phyloP scores from a whole-genome alignment of 92 coral and sea anemone genomes.

The Umimayanthus kanabou region DNA sequence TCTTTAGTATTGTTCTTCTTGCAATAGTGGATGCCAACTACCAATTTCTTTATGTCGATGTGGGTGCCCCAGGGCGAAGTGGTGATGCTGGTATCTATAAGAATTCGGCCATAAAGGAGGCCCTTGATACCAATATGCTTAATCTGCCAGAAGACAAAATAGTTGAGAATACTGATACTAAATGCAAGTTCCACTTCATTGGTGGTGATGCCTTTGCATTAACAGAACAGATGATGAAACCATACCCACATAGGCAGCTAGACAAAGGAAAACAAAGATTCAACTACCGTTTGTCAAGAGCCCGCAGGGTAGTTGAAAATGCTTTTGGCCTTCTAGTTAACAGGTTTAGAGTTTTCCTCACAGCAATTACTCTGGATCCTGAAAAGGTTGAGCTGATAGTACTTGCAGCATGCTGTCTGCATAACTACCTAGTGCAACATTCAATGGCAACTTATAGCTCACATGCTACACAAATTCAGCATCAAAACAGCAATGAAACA shows the following conservation, averaged over 20 bases:
- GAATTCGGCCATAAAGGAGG: conserved; percentile 13
- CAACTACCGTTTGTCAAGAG: conserved; percentile 44
- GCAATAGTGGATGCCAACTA: conserved; percentile 47
- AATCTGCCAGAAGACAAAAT: conserved; percentile 29
- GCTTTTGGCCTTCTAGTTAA: conserved; percentile 44
- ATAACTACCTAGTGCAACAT: conserved; percentile 44
- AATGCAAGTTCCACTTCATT: conserved; percentile 22
- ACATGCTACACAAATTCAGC: conserved; percentile 4
- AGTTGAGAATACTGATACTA: background rate
- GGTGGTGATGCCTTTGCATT: conserved; percentile 51
- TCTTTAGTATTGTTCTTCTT: conserved; percentile 32
- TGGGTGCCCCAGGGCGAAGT: conserved; percentile 35
- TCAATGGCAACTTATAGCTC: conserved; percentile 30
- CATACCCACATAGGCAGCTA: conserved; percentile 43
- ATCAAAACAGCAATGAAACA: conserved; percentile 29
- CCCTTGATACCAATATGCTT: conserved; percentile 13
- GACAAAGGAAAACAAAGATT: conserved; percentile 43
- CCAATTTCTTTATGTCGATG: conserved; percentile 42
- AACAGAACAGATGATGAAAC: conserved; percentile 36
- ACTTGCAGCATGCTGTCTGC: conserved; percentile 48
- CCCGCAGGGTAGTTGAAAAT: conserved; percentile 41
- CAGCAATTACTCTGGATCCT: conserved; percentile 32
- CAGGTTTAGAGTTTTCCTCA: conserved; percentile 45
- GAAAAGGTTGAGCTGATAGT: conserved; percentile 37
- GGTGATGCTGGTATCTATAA: conserved; percentile 43